Percentiles rank a stretch among this genome's conserved stretches.
These are phyloP conservation scores for Sterrhoptilus dennistouni DNA, from an alignment of 2,113 vertebrate species.

Conservation along the genomic window DNA sequence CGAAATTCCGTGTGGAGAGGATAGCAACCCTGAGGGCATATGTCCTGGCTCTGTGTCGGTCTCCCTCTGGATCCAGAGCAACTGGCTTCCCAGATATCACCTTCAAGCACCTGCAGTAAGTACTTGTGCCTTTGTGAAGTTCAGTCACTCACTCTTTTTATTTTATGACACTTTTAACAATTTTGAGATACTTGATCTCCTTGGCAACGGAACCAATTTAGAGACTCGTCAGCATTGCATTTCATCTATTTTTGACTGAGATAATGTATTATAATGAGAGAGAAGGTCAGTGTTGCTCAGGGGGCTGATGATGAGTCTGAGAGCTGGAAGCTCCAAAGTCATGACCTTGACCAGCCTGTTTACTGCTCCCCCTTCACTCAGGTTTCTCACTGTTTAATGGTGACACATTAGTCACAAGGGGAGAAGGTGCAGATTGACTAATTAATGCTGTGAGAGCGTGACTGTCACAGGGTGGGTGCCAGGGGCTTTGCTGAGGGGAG, in stretches of 20 bases:
- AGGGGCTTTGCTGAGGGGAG: neutral
- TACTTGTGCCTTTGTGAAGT: neutral
- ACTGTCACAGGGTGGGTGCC: neutral
- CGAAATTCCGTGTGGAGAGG: conserved; percentile 90
- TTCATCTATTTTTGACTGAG: conserved; percentile 18
- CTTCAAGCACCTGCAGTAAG: conserved; percentile 92
- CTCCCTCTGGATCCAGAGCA: conserved; percentile 89
- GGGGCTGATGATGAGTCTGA: neutral
- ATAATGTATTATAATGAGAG: neutral
- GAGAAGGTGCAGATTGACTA: neutral
- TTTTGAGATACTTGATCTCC: conserved; percentile 40
- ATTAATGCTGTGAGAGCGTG: neutral
- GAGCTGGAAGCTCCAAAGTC: conserved; percentile 1
- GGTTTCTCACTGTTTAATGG: neutral
- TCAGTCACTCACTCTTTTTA: neutral
- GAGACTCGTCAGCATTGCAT: neutral
- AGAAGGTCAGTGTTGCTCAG: neutral
- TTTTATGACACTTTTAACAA: conserved; percentile 11
- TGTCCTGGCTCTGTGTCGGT: conserved; percentile 90
- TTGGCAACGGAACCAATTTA: conserved; percentile 6
- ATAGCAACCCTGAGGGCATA: conserved; percentile 92
- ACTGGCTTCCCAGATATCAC: conserved; percentile 93
- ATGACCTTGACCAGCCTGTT: neutral
- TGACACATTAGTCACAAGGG: neutral
- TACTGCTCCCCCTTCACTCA: neutral